These are phyloP conservation scores for Brassicogethes aeneus DNA, from an alignment of 2,888 invertebrate genomes.

Conservation along the genomic window DNA sequence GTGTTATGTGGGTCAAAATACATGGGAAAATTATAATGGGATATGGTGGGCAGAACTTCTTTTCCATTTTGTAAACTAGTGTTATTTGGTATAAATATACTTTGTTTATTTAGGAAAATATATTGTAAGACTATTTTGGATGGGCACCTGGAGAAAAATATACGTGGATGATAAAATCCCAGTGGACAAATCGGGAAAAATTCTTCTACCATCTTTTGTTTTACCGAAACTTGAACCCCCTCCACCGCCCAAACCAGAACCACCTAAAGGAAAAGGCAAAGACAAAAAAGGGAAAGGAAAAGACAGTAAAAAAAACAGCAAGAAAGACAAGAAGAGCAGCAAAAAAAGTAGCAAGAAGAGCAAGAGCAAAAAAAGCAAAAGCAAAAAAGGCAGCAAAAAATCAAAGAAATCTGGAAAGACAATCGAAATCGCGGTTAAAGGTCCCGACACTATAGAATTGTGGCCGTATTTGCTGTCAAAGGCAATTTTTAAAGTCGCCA, in stretches of 20 bases:
- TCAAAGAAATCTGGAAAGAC: neutral
- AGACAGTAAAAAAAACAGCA: neutral
- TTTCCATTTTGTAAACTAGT: too few species aligned
- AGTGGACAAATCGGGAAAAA: conserved; percentile 29
- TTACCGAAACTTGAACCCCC: neutral
- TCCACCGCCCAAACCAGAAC: neutral
- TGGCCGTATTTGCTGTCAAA: conserved; percentile 45
- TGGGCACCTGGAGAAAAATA: conserved; percentile 44
- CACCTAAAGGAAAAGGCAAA: neutral
- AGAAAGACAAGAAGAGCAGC: conserved; percentile 1
- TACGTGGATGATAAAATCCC: conserved; percentile 43
- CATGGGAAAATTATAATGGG: too few species aligned
- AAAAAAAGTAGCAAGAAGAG: conserved; percentile 3
- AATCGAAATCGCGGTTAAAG: conserved; percentile 8
- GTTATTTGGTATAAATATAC: too few species aligned
- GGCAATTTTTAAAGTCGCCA: conserved; percentile 41
- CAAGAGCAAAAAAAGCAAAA: conserved; percentile 3
- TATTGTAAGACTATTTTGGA: conserved; percentile 40
- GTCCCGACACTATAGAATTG: conserved; percentile 28
- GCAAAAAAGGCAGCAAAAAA: conserved; percentile 2
- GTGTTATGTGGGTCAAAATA: too few species aligned
- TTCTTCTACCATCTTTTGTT: conserved; percentile 34
- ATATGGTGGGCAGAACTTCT: too few species aligned
- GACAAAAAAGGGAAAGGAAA: neutral
- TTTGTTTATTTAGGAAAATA: conserved; percentile 39